phyloP scores from a whole-genome alignment of 2,797 vertebrate species.

The Acipenser transmontanus region DNA sequence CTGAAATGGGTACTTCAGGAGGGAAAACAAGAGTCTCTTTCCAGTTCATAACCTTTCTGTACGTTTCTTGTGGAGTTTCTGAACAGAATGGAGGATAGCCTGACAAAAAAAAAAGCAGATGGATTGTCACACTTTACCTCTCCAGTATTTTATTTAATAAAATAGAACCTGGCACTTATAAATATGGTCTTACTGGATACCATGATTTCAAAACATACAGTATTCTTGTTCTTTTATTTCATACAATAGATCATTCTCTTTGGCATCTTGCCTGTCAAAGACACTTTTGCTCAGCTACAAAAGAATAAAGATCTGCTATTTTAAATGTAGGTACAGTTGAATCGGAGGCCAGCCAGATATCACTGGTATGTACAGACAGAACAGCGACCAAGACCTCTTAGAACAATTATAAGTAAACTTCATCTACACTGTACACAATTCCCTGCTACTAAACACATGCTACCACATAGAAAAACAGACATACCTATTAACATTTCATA shows the following conservation, averaged over 20 bases:
- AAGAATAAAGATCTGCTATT: too few species aligned
- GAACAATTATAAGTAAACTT: too few species aligned
- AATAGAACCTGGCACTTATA: too few species aligned
- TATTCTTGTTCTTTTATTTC: neutral
- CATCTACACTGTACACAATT: too few species aligned
- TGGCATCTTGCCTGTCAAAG: too few species aligned
- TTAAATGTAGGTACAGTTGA: too few species aligned
- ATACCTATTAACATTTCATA: constrained; percentile 96
- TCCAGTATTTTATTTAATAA: too few species aligned
- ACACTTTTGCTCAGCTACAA: too few species aligned
- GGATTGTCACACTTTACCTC: neutral
- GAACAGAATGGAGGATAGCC: constrained; percentile 98
- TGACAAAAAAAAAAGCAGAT: constrained; percentile 35
- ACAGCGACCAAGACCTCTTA: neutral
- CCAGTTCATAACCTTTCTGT: constrained; percentile 99
- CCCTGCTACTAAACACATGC: neutral
- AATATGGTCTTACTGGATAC: neutral
- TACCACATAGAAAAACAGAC: constrained; percentile 20
- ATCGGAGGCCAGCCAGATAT: too few species aligned
- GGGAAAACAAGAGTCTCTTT: constrained; percentile 93
- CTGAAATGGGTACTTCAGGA: constrained; percentile 94
- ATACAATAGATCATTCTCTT: too few species aligned
- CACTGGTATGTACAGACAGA: neutral
- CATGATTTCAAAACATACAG: neutral
- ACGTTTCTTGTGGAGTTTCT: constrained; percentile 95